These are phyloP conservation scores for Eumaeus atala DNA, from an alignment of 1,140 invertebrate species.

Conservation along the genomic window DNA sequence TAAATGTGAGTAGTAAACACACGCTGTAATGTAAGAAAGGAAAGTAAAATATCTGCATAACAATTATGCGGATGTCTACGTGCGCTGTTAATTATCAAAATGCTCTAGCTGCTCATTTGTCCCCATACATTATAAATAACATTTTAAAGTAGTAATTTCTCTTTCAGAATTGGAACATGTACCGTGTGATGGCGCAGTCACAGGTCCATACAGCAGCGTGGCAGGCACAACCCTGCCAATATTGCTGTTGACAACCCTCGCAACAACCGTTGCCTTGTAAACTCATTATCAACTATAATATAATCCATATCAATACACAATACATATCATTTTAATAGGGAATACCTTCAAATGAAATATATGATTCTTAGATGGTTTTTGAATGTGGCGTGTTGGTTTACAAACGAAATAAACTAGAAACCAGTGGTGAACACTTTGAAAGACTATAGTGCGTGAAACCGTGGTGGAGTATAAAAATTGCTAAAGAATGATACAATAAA, in stretches of 20 bases:
- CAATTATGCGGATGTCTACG: too few relatives aligned
- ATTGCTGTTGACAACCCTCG: slow-evolving; percentile 52
- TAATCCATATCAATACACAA: slow-evolving; percentile 3
- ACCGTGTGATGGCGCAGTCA: slow-evolving; percentile 75
- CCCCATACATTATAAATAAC: too few relatives aligned
- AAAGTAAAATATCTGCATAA: too few relatives aligned
- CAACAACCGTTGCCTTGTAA: slow-evolving; percentile 56
- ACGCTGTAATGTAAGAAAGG: too few relatives aligned
- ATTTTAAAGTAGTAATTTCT: neutral
- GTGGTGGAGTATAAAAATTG: too few relatives aligned
- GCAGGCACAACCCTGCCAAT: slow-evolving; percentile 53
- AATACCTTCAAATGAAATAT: slow-evolving; percentile 4
- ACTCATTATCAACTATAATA: slow-evolving; percentile 12
- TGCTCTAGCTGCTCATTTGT: too few relatives aligned
- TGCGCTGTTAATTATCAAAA: too few relatives aligned
- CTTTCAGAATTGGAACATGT: slow-evolving; percentile 73
- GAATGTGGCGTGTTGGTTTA: neutral
- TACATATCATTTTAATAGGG: slow-evolving; percentile 11
- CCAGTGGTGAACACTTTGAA: neutral
- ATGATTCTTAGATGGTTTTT: neutral
- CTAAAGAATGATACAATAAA: neutral
- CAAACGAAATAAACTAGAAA: neutral
- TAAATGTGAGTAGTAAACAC: too few relatives aligned
- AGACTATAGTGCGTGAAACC: neutral
- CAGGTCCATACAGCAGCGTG: slow-evolving; percentile 73